Percentiles rank a stretch among this genome's conserved stretches.
These are phyloP conservation scores for Collichthys lucidus DNA, from an alignment of 2,113 vertebrate species.

Conservation along the genomic window DNA sequence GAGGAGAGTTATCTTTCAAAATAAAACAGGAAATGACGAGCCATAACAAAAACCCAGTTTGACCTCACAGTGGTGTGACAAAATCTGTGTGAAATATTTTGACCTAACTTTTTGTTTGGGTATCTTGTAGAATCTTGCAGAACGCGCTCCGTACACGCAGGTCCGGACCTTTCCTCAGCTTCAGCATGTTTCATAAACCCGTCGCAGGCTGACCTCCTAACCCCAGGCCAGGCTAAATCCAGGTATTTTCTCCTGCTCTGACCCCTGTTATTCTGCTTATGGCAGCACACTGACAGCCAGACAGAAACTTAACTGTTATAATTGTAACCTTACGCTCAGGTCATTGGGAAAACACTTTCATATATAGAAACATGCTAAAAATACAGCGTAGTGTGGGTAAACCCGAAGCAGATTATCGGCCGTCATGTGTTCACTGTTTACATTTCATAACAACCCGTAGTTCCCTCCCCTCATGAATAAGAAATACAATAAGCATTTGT, in stretches of 20 bases:
- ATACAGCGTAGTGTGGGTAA: background rate
- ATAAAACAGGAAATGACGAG: too few relatives aligned
- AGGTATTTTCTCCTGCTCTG: constrained; percentile 10
- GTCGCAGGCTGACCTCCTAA: constrained; percentile 36
- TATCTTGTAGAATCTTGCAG: background rate
- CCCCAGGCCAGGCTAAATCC: constrained; percentile 30
- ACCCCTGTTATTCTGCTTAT: constrained; percentile 35
- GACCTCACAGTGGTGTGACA: too few relatives aligned
- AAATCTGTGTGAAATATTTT: background rate
- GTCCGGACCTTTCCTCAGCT: background rate
- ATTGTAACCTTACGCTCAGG: background rate
- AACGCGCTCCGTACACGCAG: background rate
- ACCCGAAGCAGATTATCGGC: background rate
- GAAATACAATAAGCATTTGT: background rate
- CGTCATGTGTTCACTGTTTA: background rate
- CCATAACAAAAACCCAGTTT: too few relatives aligned
- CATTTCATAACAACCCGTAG: background rate
- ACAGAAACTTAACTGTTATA: background rate
- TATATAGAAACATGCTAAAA: constrained; percentile 24
- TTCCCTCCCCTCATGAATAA: background rate
- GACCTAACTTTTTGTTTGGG: background rate
- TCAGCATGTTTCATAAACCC: constrained; percentile 63
- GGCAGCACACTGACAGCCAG: background rate
- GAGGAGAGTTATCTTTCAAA: too few relatives aligned
- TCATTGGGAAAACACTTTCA: background rate